phyloP scores from a whole-genome alignment of 2,888 invertebrate genomes.

The Chrysomela aeneicollis region DNA sequence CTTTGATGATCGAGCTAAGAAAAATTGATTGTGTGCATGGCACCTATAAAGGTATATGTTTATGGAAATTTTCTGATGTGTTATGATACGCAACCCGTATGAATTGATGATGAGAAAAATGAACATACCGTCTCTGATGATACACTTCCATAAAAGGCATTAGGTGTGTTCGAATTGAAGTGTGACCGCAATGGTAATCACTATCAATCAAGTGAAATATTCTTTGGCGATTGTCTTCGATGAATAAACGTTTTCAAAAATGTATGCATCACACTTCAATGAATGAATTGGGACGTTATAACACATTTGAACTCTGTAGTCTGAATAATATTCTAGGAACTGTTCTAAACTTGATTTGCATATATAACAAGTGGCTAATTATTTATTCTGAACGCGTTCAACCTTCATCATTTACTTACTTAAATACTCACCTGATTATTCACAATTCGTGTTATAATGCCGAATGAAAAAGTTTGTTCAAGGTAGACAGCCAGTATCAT shows the following conservation, averaged over 20 bases:
- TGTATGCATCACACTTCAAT: too few relatives aligned
- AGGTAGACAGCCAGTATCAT: too few relatives aligned
- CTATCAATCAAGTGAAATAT: not conserved
- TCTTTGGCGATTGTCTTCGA: not conserved
- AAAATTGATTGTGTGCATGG: not conserved
- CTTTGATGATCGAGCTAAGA: not conserved
- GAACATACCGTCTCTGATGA: not conserved
- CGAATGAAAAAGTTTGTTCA: too few relatives aligned
- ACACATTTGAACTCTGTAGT: too few relatives aligned
- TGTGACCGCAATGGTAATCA: not conserved
- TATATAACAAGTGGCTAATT: not conserved
- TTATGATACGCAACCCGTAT: constrained; percentile 1
- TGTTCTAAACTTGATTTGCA: not conserved
- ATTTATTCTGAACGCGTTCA: not conserved
- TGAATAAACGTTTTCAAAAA: too few relatives aligned
- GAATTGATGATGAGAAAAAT: not conserved
- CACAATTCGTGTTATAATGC: not conserved
- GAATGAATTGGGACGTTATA: too few relatives aligned
- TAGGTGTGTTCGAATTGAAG: not conserved
- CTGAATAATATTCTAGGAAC: not conserved
- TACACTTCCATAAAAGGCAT: constrained; percentile 1
- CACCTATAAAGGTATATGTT: not conserved
- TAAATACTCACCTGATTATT: not conserved
- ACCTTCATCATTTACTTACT: not conserved
- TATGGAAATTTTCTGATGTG: not conserved